Evolutionary conservation across 2,113 vertebrate species (phyloP).

Genomic region (Hiodon tergisus): DNA sequence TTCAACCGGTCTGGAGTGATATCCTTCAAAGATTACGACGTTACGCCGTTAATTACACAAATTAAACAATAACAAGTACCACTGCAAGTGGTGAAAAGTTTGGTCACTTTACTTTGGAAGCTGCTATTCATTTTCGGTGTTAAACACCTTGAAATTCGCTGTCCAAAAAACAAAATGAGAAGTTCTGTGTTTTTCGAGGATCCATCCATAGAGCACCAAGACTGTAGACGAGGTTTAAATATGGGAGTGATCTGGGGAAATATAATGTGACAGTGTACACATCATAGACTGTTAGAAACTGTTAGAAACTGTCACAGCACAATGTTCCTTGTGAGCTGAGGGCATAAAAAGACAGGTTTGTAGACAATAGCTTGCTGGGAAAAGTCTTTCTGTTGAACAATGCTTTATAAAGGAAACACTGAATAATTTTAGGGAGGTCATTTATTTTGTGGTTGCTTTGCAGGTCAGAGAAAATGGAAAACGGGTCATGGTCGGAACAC

Average conservation of each 20-base stretch:
- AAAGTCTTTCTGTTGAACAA: neutral
- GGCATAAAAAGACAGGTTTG: neutral
- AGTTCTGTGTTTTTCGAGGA: constrained; percentile 18
- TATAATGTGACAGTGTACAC: constrained; percentile 29
- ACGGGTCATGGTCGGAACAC: no score
- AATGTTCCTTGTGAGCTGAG: neutral
- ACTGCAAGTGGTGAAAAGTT: neutral
- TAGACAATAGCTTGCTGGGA: neutral
- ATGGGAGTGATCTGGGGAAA: constrained; percentile 32
- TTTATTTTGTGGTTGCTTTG: no score
- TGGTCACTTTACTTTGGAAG: neutral
- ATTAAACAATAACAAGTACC: neutral
- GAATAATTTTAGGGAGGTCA: no score
- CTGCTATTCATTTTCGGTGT: neutral
- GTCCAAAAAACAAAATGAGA: neutral
- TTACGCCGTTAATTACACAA: neutral
- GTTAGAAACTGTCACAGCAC: neutral
- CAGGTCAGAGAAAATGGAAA: no score
- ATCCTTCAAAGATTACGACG: constrained; percentile 9
- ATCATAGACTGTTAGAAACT: constrained; percentile 30
- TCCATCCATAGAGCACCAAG: constrained; percentile 25
- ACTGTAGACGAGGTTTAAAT: constrained; percentile 19
- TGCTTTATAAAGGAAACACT: neutral
- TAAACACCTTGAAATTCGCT: neutral
- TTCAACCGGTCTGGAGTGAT: constrained; percentile 28